A percentile compares a stretch with the other conserved stretches of the same genome.
Conservation (phyloP, 2,113 vertebrate genomes). For the Chloropsis cyanopogon region DNA sequence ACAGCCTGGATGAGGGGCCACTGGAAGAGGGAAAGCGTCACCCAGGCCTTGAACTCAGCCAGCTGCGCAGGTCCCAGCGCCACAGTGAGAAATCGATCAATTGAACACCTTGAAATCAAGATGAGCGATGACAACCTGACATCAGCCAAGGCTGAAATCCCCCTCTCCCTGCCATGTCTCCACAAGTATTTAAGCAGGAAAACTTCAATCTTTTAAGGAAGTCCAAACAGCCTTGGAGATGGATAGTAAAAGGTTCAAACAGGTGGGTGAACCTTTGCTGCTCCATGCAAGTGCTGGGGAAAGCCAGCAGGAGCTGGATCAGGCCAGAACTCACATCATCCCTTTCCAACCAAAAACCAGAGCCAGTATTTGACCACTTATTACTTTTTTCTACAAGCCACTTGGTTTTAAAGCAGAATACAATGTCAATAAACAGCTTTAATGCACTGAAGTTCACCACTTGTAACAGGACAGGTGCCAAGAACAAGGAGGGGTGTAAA, state of each 20-base stretch:
- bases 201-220: neutral
- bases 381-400: neutral
- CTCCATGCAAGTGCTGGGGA: neutral
- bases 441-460: neutral
- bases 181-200: neutral
- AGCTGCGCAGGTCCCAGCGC: accelerated
- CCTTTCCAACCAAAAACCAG: neutral
- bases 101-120: neutral
- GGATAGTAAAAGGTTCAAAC: neutral
- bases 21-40: neutral
- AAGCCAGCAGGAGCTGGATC: neutral
- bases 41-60: neutral
- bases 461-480: neutral
- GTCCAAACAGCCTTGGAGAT: neutral
- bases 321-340: neutral
- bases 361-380: neutral
- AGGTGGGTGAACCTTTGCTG: neutral
- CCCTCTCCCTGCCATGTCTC: neutral
- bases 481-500: neutral
- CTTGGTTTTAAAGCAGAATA: neutral
- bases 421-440: accelerated
- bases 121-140: accelerated
- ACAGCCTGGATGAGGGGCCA: neutral
- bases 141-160: neutral
- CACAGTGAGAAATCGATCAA: neutral